Base-by-base conservation (phyloP, 2,113 vertebrate species). In the Pelodiscus sinensis region DNA sequence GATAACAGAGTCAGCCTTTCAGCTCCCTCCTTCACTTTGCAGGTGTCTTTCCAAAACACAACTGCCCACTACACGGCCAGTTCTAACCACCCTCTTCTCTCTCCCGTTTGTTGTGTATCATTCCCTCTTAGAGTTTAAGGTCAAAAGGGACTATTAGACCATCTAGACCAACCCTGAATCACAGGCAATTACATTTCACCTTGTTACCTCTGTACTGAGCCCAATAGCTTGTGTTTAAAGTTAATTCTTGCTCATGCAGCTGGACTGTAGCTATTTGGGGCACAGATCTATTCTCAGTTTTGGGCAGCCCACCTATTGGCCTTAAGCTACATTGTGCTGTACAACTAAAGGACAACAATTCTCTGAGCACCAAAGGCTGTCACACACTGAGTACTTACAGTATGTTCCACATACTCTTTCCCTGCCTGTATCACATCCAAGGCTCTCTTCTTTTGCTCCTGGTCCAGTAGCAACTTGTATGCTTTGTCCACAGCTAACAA, bases 381-480 rank as follows among this genome's bases (percentile, higher is more conserved):
- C 58, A 44, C 7, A 31, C 52, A 60, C 0, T 79, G 2, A 27
- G 35, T 89, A 97, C 99, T 99, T 97, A 99, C 99, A 96, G 98
- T 99, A 95, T 99, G 99, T 94, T 99, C 99, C 93, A 99, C 97
- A 78, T 99, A 99, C 96, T 99, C 99, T 92, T 98, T 98, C 96
- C 99, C 99, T 93, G 99, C 99, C 87, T 99, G 98, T 95, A 99
- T 99, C 94, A 99, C 99, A 95, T 99, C 99, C 91, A 99, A 96
- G 51, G 99, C 99, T 95, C 99, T 98, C 97, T 99, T 99, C 98
- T 99, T 99, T 94, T 99, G 99, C 27, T 99, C 99, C n/a, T 98
- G 97, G 21, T 99, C 99, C 95, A 99, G 97, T 54, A 99, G 98
- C 90, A 98, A 96, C 97, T 99, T 99, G 98, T 99, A 99, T 0